A percentile compares a stretch with the other conserved stretches of the same genome.
Evolutionary conservation across 30 jellyfish, hydroid and myxozoan species (phyloP).

Genomic region (Pseudorhiza aurosa): DNA sequence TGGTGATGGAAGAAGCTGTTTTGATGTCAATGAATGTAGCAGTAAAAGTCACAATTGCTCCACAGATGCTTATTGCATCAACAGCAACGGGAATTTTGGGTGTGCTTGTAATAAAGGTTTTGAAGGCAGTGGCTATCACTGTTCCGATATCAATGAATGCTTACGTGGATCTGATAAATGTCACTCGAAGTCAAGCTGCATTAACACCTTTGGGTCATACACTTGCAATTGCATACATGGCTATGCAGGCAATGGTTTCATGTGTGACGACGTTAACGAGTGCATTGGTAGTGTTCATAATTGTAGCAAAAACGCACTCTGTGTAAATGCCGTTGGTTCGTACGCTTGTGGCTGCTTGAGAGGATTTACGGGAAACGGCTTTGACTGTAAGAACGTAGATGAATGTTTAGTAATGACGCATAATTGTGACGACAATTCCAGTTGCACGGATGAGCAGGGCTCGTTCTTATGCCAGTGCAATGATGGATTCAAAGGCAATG

Average conservation of each 20-base stretch:
- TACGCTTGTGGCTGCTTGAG: conserved; percentile 34
- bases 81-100: conserved; percentile 29
- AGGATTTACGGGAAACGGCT: conserved; percentile 74
- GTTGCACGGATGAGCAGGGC: conserved; percentile 35
- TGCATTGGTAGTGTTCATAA: conserved; percentile 11
- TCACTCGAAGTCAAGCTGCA: background rate
- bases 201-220: background rate
- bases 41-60: conserved; percentile 8
- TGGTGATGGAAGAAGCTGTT: conserved; percentile 51
- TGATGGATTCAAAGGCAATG: conserved; percentile 53
- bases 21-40: conserved; percentile 55
- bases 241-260: conserved; percentile 45
- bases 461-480: conserved; percentile 18
- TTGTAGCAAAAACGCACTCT: conserved; percentile 41
- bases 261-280: conserved; percentile 42
- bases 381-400: conserved; percentile 51
- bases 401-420: conserved; percentile 43
- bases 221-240: conserved; percentile 37
- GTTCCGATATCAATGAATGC: conserved; percentile 60
- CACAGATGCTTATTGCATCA: conserved; percentile 33
- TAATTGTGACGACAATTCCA: conserved; percentile 29
- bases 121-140: conserved; percentile 31
- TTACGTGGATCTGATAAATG: conserved; percentile 10
- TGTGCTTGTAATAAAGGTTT: conserved; percentile 53
- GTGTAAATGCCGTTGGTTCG: conserved; percentile 54